Evolutionary conservation across 2,888 invertebrate species (phyloP).

Genomic region (Catocala sponsa): DNA sequence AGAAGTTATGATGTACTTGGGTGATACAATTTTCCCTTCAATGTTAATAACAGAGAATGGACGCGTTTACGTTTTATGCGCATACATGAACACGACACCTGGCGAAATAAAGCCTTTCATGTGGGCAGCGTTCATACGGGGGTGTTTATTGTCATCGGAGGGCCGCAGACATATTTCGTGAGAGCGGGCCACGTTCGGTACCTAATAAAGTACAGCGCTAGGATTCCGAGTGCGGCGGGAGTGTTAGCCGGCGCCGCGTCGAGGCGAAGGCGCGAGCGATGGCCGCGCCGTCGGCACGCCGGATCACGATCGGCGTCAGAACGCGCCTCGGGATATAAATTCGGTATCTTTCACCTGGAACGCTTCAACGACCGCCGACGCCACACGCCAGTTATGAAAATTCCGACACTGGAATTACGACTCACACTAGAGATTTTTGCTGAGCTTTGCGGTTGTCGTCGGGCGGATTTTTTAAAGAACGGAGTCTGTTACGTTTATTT

Average conservation of each 20-base stretch:
- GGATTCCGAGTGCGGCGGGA: slow-evolving; percentile 58
- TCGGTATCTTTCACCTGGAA: slow-evolving; percentile 77
- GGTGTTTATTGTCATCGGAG: slow-evolving; percentile 73
- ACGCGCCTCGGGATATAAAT: slow-evolving; percentile 74
- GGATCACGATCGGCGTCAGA: slow-evolving; percentile 66
- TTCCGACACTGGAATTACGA: slow-evolving; percentile 81
- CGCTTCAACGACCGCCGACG: slow-evolving; percentile 70
- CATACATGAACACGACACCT: slow-evolving; percentile 69
- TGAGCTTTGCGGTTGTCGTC: slow-evolving; percentile 83
- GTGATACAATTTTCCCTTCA: slow-evolving; percentile 45
- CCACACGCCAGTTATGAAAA: slow-evolving; percentile 83
- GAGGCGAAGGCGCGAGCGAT: slow-evolving; percentile 40
- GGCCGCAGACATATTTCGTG: slow-evolving; percentile 71
- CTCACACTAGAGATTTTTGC: slow-evolving; percentile 84
- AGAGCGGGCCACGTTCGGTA: slow-evolving; percentile 56
- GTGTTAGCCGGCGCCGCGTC: slow-evolving; percentile 19
- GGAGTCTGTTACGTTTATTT: slow-evolving; percentile 83
- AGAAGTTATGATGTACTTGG: slow-evolving; percentile 30
- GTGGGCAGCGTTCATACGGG: slow-evolving; percentile 65
- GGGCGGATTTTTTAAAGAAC: slow-evolving; percentile 82
- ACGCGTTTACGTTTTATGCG: slow-evolving; percentile 66
- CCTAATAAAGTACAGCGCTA: slow-evolving; percentile 71
- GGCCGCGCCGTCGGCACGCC: slow-evolving; percentile 38
- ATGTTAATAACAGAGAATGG: slow-evolving; percentile 61
- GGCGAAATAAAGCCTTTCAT: slow-evolving; percentile 72